phyloP scores from a whole-genome alignment of 2,888 invertebrate genomes.

The Hoplodrina ambigua region DNA sequence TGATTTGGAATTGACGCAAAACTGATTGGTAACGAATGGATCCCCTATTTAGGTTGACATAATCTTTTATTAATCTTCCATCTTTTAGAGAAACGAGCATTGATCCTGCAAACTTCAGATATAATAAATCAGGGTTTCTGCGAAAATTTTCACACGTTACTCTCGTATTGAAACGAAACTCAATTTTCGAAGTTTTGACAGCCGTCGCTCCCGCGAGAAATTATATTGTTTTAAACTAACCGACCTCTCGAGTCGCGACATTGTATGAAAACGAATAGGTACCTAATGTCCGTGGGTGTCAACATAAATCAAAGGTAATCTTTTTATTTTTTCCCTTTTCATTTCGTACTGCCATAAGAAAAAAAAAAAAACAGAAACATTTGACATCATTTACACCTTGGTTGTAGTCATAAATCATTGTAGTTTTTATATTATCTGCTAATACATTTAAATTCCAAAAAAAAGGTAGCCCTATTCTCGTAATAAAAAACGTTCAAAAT shows the following conservation, averaged over 20 bases:
- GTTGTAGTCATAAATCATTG: neutral
- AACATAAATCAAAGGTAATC: slow-evolving; percentile 32
- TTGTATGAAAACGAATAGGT: slow-evolving; percentile 1
- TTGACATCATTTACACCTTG: neutral
- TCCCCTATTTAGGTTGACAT: slow-evolving; percentile 8
- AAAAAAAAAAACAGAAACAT: neutral
- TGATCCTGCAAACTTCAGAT: slow-evolving; percentile 14
- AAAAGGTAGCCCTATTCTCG: neutral
- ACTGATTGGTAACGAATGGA: slow-evolving; percentile 23
- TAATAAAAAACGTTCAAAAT: too few relatives aligned
- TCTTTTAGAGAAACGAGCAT: slow-evolving; percentile 16
- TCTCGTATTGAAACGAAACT: slow-evolving; percentile 49
- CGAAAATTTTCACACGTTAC: slow-evolving; percentile 44
- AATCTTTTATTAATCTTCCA: slow-evolving; percentile 33
- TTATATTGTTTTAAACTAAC: slow-evolving; percentile 59
- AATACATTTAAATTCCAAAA: neutral
- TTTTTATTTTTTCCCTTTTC: slow-evolving; percentile 1
- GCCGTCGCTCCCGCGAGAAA: slow-evolving; percentile 56
- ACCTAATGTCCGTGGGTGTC: neutral
- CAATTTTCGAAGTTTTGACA: slow-evolving; percentile 61
- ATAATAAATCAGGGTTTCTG: slow-evolving; percentile 46
- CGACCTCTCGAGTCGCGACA: slow-evolving; percentile 34
- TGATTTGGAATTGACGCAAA: slow-evolving; percentile 14
- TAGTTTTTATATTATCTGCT: neutral
- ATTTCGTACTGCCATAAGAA: neutral